Evolutionary conservation across 1,140 invertebrate species (phyloP).

Genomic region (Palaemon carinicauda): DNA sequence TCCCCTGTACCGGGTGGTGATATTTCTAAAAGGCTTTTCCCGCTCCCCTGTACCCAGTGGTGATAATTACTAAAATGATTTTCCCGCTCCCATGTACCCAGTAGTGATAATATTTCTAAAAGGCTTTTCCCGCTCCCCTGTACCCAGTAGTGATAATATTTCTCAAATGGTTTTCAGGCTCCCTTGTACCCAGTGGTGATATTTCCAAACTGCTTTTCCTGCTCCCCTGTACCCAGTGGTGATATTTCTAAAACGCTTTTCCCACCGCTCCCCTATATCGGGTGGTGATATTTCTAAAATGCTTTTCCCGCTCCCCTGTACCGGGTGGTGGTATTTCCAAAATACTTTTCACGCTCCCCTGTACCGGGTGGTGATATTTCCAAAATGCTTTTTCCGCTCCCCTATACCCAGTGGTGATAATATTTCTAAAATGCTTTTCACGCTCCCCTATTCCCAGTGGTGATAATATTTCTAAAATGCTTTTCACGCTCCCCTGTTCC

Average conservation of each 20-base stretch:
- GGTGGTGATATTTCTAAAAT: too few relatives aligned
- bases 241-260: too few relatives aligned
- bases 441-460: conserved; percentile 36
- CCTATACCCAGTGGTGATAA: conserved; percentile 39
- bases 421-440: too few relatives aligned
- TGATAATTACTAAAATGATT: too few relatives aligned
- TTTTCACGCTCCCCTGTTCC: conserved; percentile 37
- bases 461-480: too few relatives aligned
- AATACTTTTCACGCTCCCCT: conserved; percentile 37
- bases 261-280: conserved; percentile 34
- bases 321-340: conserved; percentile 35
- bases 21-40: too few relatives aligned
- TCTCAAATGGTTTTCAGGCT: too few relatives aligned
- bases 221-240: conserved; percentile 40
- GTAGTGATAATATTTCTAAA: too few relatives aligned
- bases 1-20: conserved; percentile 37
- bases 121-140: conserved; percentile 25
- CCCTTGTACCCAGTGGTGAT: conserved; percentile 40
- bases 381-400: too few relatives aligned
- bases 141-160: conserved; percentile 43
- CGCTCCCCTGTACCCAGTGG: conserved; percentile 38
- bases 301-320: conserved; percentile 36
- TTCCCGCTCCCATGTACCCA: conserved; percentile 33
- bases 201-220: too few relatives aligned
- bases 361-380: conserved; percentile 39